A percentile compares a stretch with the other conserved stretches of the same genome.
Conservation (phyloP, 2,888 invertebrate genomes). For the Chironomus tentans region DNA sequence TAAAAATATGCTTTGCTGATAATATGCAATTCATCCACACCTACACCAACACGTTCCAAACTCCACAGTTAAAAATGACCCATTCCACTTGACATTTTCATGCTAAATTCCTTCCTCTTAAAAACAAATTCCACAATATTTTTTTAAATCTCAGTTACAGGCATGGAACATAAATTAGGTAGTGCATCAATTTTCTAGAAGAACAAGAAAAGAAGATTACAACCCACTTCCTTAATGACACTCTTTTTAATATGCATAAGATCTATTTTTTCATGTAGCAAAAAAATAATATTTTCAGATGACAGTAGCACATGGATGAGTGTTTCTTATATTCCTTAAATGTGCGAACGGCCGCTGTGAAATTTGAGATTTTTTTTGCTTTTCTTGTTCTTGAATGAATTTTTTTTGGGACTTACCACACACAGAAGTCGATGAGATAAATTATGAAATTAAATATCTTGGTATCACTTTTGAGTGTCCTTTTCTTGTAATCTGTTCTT, state of each 20-base stretch:
- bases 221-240: slow-evolving; percentile 22
- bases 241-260: background rate
- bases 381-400: background rate
- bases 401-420: slow-evolving; percentile 5
- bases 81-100: background rate
- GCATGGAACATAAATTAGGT: background rate
- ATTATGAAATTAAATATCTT: background rate
- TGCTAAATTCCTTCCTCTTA: background rate
- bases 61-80: no score
- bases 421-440: slow-evolving; percentile 10
- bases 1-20: no score
- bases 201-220: background rate
- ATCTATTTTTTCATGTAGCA: background rate
- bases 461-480: background rate
- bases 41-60: no score
- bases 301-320: slow-evolving; percentile 6
- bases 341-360: slow-evolving; percentile 18
- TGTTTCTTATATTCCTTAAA: background rate
- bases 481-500: background rate
- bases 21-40: no score
- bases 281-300: background rate
- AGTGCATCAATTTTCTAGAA: background rate
- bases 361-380: slow-evolving; percentile 11
- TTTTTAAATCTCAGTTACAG: no score
- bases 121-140: background rate